phyloP scores from a whole-genome alignment of 1,140 invertebrate genomes.

The Heliconius eleuchia region DNA sequence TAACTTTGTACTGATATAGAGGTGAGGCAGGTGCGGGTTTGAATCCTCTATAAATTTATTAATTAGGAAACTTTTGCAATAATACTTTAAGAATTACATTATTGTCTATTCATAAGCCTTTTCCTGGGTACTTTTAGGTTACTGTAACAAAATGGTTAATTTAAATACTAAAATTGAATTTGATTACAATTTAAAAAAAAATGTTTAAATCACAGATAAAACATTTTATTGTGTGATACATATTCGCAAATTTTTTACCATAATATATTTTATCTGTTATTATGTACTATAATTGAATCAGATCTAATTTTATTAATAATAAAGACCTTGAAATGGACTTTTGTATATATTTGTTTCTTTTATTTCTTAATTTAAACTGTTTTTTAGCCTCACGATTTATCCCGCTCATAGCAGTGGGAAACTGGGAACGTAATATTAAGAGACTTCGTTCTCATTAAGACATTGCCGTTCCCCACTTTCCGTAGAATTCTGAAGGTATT shows the following conservation, averaged over 20 bases:
- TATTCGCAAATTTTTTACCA: neutral
- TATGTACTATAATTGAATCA: neutral
- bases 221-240: neutral
- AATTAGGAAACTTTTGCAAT: neutral
- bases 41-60: too few species aligned
- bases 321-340: neutral
- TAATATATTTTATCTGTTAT: slow-evolving; percentile 2
- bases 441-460: too few species aligned
- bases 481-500: too few species aligned
- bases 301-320: slow-evolving; percentile 6
- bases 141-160: neutral
- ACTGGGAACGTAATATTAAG: too few species aligned
- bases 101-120: neutral
- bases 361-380: neutral
- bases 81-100: neutral
- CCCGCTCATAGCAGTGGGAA: too few species aligned
- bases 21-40: too few species aligned
- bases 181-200: neutral
- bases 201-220: neutral
- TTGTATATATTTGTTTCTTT: neutral
- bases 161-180: slow-evolving; percentile 5
- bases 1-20: too few species aligned
- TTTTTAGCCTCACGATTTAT: too few species aligned
- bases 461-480: too few species aligned
- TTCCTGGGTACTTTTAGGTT: neutral